phyloP scores from a whole-genome alignment of 2,888 invertebrate genomes.

The Sinotaia quadrata region DNA sequence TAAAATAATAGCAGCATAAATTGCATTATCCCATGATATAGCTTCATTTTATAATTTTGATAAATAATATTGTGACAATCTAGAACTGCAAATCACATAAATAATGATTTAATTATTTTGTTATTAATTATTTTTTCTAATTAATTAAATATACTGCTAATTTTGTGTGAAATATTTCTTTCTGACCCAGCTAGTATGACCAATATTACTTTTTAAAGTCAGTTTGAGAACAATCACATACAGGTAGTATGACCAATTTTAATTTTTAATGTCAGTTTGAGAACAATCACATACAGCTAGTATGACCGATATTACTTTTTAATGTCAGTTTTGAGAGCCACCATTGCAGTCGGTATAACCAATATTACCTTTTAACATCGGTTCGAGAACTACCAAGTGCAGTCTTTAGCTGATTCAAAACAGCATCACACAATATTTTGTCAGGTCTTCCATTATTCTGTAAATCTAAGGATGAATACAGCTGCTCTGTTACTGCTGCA shows the following conservation, averaged over 20 bases:
- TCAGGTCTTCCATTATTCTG: slow-evolving; percentile 58
- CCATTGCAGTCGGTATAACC: not conserved
- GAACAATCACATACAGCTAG: not conserved
- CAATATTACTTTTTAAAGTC: not conserved
- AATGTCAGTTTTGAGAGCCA: not conserved
- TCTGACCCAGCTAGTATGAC: not conserved
- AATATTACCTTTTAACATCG: slow-evolving; percentile 51
- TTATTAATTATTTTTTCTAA: too few species aligned
- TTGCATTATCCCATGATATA: too few species aligned
- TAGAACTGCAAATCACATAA: too few species aligned
- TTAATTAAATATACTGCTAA: too few species aligned
- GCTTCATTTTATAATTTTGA: too few species aligned
- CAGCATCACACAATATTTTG: slow-evolving; percentile 60
- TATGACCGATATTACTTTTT: not conserved
- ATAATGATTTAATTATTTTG: too few species aligned
- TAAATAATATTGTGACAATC: too few species aligned
- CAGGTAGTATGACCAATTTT: not conserved
- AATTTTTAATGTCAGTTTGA: not conserved
- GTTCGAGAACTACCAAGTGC: slow-evolving; percentile 53
- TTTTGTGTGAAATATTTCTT: too few species aligned
- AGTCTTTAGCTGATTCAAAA: slow-evolving; percentile 56
- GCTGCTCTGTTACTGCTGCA: slow-evolving; percentile 49
- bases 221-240: not conserved
- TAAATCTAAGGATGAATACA: slow-evolving; percentile 59
- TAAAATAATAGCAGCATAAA: too few species aligned